Conservation (phyloP, 2,113 vertebrate species). For the Turnix velox region DNA sequence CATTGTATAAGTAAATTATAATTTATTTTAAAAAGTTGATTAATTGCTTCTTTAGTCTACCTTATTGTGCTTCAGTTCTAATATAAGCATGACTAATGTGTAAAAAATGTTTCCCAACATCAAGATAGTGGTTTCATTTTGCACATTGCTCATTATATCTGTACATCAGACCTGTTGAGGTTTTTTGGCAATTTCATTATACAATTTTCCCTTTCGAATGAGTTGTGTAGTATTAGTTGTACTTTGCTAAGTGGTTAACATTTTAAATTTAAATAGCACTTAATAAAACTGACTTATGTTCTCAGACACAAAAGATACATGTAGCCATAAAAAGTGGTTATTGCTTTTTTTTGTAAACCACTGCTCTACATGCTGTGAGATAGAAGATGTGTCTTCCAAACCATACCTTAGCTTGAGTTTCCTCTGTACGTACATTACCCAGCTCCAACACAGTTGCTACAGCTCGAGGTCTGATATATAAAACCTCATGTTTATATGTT, state of each 20-base stretch:
- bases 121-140: background rate
- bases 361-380: fast-evolving
- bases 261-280: background rate
- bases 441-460: fast-evolving
- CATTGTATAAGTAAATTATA: background rate
- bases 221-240: background rate
- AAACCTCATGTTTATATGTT: background rate
- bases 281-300: background rate
- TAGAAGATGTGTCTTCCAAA: background rate
- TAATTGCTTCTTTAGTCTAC: background rate
- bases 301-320: background rate
- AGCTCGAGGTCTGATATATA: background rate
- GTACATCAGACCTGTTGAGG: background rate
- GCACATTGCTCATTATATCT: background rate
- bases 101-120: background rate
- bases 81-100: background rate
- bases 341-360: background rate
- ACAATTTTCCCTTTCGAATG: too few relatives aligned
- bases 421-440: background rate
- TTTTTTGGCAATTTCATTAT: background rate
- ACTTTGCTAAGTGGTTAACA: background rate
- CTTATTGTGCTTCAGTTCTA: background rate
- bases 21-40: background rate
- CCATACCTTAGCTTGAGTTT: background rate
- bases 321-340: background rate